These are phyloP conservation scores for Gouania willdenowi DNA, from an alignment of 2,797 vertebrate species.

Conservation along the genomic window DNA sequence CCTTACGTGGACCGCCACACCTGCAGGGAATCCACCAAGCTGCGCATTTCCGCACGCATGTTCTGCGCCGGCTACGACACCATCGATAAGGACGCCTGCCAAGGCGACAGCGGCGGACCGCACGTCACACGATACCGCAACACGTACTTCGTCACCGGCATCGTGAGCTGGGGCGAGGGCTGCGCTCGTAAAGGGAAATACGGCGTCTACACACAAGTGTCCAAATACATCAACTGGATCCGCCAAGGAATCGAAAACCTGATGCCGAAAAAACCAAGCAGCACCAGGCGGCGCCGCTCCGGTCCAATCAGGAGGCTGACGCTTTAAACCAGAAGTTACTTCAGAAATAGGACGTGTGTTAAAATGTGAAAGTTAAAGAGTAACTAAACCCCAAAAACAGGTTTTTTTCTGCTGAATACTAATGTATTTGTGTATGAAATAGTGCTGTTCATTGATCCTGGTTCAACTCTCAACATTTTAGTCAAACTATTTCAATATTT, in stretches of 20 bases:
- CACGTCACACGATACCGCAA: constrained; percentile 82
- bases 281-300: constrained; percentile 8
- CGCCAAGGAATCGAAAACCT: constrained; percentile 41
- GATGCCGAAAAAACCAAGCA: neutral
- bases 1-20: constrained; percentile 80
- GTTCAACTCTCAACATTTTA: no score
- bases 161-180: constrained; percentile 96
- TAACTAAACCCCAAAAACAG: no score
- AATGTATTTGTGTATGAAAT: no score
- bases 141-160: constrained; percentile 87
- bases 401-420: no score
- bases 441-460: no score
- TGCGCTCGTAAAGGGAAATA: constrained; percentile 88
- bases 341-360: no score
- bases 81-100: constrained; percentile 82
- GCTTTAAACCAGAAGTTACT: constrained; percentile 21
- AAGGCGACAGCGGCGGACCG: constrained; percentile 93
- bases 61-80: constrained; percentile 89
- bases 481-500: no score
- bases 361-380: no score
- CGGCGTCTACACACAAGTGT: constrained; percentile 89
- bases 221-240: constrained; percentile 85
- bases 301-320: constrained; percentile 10
- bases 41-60: constrained; percentile 81
- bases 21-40: constrained; percentile 83